Evolutionary conservation across 2,888 invertebrate species (phyloP).

Genomic region (Galerucella pusilla): DNA sequence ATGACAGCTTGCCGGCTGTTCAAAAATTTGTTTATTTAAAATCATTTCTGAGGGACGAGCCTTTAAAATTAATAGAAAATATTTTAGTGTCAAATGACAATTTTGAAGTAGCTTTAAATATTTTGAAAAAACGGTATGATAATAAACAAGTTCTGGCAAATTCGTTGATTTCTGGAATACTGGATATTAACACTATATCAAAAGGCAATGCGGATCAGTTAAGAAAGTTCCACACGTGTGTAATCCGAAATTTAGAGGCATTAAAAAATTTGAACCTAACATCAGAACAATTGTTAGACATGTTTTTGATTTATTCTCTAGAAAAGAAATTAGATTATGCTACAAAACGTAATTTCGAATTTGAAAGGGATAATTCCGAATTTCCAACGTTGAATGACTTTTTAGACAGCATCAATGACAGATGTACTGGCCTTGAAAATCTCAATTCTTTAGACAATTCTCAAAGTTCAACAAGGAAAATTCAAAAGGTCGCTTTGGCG

Average conservation of each 20-base stretch:
- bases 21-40: conserved; percentile 7
- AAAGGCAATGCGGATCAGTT: conserved; percentile 3
- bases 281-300: not conserved
- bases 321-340: not conserved
- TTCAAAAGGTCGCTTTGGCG: no score
- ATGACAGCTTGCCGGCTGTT: not conserved
- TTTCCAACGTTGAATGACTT: not conserved
- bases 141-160: not conserved
- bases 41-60: conserved; percentile 1
- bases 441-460: no score
- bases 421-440: no score
- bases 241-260: not conserved
- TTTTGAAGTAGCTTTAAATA: not conserved
- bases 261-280: not conserved
- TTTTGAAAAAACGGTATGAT: conserved; percentile 1
- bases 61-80: not conserved
- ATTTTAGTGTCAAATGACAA: not conserved
- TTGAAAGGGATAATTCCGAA: not conserved
- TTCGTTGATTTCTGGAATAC: not conserved
- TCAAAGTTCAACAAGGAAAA: no score
- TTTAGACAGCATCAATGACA: not conserved
- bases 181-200: not conserved
- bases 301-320: not conserved
- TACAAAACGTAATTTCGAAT: not conserved
- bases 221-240: not conserved